Base-by-base conservation (phyloP, 2,797 vertebrate species). In the Parotocinclus haroldoi region DNA sequence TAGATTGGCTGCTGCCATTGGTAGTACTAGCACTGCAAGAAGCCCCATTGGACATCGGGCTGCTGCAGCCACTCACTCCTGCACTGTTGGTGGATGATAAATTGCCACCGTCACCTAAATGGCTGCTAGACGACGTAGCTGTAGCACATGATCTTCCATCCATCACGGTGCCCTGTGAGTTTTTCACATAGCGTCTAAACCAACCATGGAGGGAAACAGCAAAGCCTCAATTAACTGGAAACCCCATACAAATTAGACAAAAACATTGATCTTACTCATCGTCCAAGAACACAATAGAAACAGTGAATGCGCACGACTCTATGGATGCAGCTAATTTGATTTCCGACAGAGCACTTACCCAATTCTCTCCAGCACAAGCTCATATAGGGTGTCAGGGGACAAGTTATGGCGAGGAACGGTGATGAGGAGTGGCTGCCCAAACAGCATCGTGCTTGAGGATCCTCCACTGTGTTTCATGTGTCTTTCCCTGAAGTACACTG, bases 401-500 rank as follows among this genome's bases (percentile, higher is more conserved):
- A 98, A 91, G 82, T 92, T 94, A 59, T 95, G 92, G 71, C 90
- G 92, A 36, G 90, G 90, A 76, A 97, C 91, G 5, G 92, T 93
- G 82, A 98, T 85, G 50, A 99, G 82, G 11, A 99, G 89, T 7
- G 96, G 96, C 74, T 98, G 95, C 19, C 96, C 96, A 46, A 95
- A 99, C 0, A 98, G 88, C 76, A 94, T 72, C 1, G 92, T 91
- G 79, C 91, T 92, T 0, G 91, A 74, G 54, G 96, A 91, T 63
- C 82, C 86, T 73, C 89, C 92, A 0, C 88, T 85, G 1, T 93
- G 92, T 66, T 93, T 93, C 53, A 86, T 68, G 77, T 92, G 93
- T 79, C 92, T 93, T 78, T 98, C 95, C 85, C 96, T 92, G 80
- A 98, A 96, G 86, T 98, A 98, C 56, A 99, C 85, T 0, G 92